These are phyloP conservation scores for Gymnocephalus cernua DNA, from an alignment of 2,113 vertebrate species.

Conservation along the genomic window DNA sequence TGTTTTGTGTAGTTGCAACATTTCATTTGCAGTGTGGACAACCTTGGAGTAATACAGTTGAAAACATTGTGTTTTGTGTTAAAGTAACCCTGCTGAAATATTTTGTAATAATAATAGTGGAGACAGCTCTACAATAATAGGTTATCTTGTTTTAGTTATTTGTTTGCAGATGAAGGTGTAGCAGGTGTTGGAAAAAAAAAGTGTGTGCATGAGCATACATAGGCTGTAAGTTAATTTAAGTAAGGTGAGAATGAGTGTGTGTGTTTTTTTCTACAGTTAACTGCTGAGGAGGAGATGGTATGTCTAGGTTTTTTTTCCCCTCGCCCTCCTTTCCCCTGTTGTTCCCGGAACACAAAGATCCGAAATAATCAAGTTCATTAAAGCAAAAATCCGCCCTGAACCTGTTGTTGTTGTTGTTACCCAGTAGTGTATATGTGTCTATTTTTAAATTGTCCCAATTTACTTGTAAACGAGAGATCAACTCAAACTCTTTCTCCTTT, in stretches of 20 bases:
- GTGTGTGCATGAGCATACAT: background rate
- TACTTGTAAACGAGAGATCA: background rate
- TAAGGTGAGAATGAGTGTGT: conserved; percentile 25
- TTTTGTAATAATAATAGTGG: background rate
- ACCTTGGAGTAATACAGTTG: background rate
- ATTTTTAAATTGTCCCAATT: conserved; percentile 31
- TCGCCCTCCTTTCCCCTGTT: background rate
- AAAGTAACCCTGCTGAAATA: background rate
- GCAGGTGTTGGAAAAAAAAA: background rate
- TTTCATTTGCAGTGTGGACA: background rate
- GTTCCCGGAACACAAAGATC: conserved; percentile 4
- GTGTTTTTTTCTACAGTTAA: conserved; percentile 71
- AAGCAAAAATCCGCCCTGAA: background rate
- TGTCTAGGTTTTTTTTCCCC: conserved; percentile 47
- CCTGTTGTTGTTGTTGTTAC: conserved; percentile 7
- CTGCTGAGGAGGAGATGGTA: conserved; percentile 84
- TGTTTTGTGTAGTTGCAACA: background rate
- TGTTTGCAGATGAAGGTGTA: conserved; percentile 13
- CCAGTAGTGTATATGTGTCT: background rate
- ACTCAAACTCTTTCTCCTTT: background rate
- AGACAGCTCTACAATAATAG: background rate
- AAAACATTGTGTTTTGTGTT: background rate
- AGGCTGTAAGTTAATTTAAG: background rate
- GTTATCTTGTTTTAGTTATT: background rate
- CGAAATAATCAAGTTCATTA: background rate